Evolutionary conservation across 1,140 invertebrate species (phyloP), one percentile per base, ranked within the genome.

Genomic region (Pseudomyrmex cubaensis): DNA sequence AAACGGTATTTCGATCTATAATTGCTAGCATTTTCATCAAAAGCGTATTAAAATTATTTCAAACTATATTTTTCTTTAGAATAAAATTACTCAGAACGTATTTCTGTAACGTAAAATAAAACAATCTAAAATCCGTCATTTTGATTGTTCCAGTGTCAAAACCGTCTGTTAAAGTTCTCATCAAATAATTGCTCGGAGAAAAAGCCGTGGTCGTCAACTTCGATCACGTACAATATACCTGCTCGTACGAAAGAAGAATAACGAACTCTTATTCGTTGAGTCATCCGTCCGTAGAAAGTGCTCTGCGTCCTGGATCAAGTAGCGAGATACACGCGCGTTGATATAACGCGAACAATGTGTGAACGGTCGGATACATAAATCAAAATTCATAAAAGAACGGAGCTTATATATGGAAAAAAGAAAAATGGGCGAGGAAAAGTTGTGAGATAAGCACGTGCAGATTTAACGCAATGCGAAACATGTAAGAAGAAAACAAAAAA

Each of bases 211-310:
- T 74, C 17, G n/a, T 75, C 10, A 52, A 63, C 46, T 63, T 3
- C n/a, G 22, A 75, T 75, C 57, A 5, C 44, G 57, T 61, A 61
- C 57, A 17, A 13, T 12, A 13, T 67, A 57, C 12, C 50, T 78
- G 13, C 2, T 15, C 2, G 50, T 44, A 54, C 59, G 73, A 76
- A 76, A 17, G n/a, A 22, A 76, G 59, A 76, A 52, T 76, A 76
- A 75, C 57, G 46, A 62, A 64, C 20, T 78, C 44, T 78, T 10
- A 48, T 78, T 78, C 52, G 75, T 77, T 67, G 75, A 77, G 75
- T 77, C 75, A 77, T 67, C 52, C 17, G 52, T 67, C 48, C 22
- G 25, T 77, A 67, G 63, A 78, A 77, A 82, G 69, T 82, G 69
- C 56, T 62, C 67, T 13, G 46, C 77, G 67, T 56, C 69, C 44